Evolutionary conservation across 2,888 invertebrate genomes (phyloP), one percentile per base, ranked within the genome.

Genomic region (Microplitis deprimator): DNA sequence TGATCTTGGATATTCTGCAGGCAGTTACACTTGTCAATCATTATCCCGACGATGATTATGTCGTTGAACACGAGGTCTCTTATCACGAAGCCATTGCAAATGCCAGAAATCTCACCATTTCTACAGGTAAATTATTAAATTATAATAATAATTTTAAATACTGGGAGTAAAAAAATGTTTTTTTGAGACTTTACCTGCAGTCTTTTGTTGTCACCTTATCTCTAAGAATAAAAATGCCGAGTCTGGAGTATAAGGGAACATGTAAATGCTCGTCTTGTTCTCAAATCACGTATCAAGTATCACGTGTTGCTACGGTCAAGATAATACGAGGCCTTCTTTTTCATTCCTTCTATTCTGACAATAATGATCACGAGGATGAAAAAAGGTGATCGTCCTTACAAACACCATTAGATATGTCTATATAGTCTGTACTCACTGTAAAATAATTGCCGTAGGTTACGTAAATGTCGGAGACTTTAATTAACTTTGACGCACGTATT

Each of bases 51-150:
- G 93, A 93, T 86, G 93, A 94, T 87, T 93, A 93, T 90, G 90
- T 91, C 82, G 90, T 94, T 77, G 94, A 94, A 84, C 94, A 94
- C 83, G 92, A 93, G 84, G 91, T 94, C 73, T 91, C 92, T 69
- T 91, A 92, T 20, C 87, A 91, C 0, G 92, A 92, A 78, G 94
- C 94, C 13, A 91, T 91, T 83, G 90, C 89, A 69, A 91, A 92
- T 4, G 93, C 93, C 68, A 85, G 85, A 40, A 88, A 88, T 62
- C 90, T 93, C 75, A 90, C 90, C 83, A 79, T 90, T 69, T 87
- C 90, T 81, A 88, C 90, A 62, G 89, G 92, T 92, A 89, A 77
- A n/a, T 38, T 40, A 79, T 76, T 20, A 4, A 5, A 3, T 2
- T 3, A 17, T 5, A 61, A 61, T 61, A 3, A 69, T 50, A 7